Base-by-base conservation (phyloP, 2,113 vertebrate genomes). In the Rhea pennata region DNA sequence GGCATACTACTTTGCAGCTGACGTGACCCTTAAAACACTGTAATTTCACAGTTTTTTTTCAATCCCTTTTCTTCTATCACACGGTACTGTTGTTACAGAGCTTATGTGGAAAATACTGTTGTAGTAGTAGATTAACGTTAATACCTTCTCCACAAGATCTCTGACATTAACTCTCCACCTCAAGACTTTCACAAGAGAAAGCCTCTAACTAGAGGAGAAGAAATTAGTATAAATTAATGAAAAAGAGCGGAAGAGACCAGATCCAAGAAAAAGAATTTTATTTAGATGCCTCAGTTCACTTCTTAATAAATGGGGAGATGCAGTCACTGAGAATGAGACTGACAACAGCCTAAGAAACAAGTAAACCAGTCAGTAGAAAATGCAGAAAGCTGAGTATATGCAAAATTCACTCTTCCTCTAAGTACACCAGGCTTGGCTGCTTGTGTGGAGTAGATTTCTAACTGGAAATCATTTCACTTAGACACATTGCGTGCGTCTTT, bases 91-190 rank as follows among this genome's bases (percentile, higher is more conserved):
- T 94, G 46, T 70, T 67, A 80, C 10, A 80, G 71, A 85, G 31
- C 69, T 93, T 73, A 74, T 67, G 24, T 33, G 19, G 54, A 88
- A 95, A 96, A 88, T 42, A 31, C 13, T 0, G 0, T 74, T 93
- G 59, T 79, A 88, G 62, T 66, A 94, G 40, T 65, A 92, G 75
- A 93, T 85, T 86, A 92, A 46, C 62, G 58, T 72, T 83, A 91
- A 86, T 79, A 72, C 16, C 40, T 62, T 88, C 79, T 80, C 89
- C 72, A 83, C 72, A 50, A 26, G 7, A 80, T 66, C 59, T 51
- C 5, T 92, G 94, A 67, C 65, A 56, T 64, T 88, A 92, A 88
- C 95, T 91, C 73, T 71, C 54, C 80, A 27, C 36, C 31, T 58
- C 36, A 67, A 46, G 40, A 11, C 8, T 84, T 54, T 87, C 42